Evolutionary conservation across 2,797 vertebrate genomes (phyloP).

Genomic region (Syngnathus acus): DNA sequence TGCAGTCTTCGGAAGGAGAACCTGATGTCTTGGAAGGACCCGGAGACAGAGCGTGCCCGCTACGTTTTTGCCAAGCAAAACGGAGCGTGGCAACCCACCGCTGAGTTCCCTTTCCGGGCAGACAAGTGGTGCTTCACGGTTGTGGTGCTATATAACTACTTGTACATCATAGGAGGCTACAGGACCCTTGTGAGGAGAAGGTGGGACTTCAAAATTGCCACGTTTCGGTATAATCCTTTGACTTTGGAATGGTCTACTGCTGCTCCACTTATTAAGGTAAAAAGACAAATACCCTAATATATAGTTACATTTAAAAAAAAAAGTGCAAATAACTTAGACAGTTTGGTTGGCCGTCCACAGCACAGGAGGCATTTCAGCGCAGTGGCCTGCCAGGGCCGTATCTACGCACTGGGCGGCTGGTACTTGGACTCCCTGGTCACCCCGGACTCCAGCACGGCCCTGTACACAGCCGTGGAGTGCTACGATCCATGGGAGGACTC

Average conservation of each 20-base stretch:
- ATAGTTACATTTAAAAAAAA: neutral
- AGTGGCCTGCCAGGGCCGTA: constrained; percentile 63
- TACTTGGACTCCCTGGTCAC: constrained; percentile 71
- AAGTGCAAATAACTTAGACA: neutral
- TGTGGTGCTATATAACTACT: constrained; percentile 72
- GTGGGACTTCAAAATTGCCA: constrained; percentile 73
- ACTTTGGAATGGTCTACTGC: constrained; percentile 58
- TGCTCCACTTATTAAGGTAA: constrained; percentile 69
- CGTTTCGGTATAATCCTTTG: constrained; percentile 72
- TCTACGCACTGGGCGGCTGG: constrained; percentile 77
- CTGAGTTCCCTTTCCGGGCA: constrained; percentile 68
- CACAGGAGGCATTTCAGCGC: constrained; percentile 75
- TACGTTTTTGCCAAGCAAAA: constrained; percentile 54
- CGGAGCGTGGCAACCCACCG: constrained; percentile 51
- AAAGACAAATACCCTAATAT: neutral
- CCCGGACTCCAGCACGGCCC: constrained; percentile 68
- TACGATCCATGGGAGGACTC: constrained; percentile 72
- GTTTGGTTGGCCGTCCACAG: constrained; percentile 37
- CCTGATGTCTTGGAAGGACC: constrained; percentile 48
- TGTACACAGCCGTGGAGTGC: constrained; percentile 72
- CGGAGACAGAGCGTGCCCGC: constrained; percentile 49
- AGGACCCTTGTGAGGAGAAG: constrained; percentile 56
- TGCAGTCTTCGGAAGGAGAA: constrained; percentile 75
- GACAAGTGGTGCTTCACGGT: constrained; percentile 78
- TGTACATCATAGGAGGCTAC: constrained; percentile 75